Percentiles rank a stretch among this genome's conserved stretches.
Evolutionary conservation across 2,113 vertebrate species (phyloP).

Genomic region (Phylloscopus whistleri): DNA sequence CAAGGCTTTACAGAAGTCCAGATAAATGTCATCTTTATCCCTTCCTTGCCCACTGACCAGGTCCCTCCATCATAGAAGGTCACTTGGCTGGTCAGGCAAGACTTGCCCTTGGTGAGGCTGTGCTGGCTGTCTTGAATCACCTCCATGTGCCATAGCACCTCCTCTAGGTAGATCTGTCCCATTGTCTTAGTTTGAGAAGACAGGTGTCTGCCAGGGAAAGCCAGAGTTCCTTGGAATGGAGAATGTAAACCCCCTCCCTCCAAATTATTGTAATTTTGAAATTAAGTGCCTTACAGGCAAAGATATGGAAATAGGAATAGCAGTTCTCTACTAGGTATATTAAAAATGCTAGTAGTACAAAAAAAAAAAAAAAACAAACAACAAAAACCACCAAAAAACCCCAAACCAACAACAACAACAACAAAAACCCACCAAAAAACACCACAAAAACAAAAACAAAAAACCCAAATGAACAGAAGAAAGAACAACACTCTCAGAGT

Average conservation of each 20-base stretch:
- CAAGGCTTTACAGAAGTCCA: not conserved
- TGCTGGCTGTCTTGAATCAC: not conserved
- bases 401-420: too few species aligned
- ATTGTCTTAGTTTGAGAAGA: not conserved
- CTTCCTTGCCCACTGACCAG: not conserved
- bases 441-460: too few species aligned
- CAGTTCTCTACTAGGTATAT: too few species aligned
- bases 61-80: not conserved
- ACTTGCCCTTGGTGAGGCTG: not conserved
- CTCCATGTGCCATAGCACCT: not conserved
- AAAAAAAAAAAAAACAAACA: too few species aligned
- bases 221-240: not conserved
- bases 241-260: too few species aligned
- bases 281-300: too few species aligned
- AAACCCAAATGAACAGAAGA: too few species aligned
- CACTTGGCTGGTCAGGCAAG: not conserved
- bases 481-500: too few species aligned
- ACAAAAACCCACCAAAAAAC: too few species aligned
- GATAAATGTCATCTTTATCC: not conserved
- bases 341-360: too few species aligned
- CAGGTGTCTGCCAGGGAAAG: not conserved
- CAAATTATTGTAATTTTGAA: not conserved
- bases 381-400: too few species aligned
- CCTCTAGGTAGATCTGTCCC: not conserved
- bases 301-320: too few species aligned